Base-by-base conservation (phyloP, 1,140 invertebrate species). In the Potamilus streckersoni region DNA sequence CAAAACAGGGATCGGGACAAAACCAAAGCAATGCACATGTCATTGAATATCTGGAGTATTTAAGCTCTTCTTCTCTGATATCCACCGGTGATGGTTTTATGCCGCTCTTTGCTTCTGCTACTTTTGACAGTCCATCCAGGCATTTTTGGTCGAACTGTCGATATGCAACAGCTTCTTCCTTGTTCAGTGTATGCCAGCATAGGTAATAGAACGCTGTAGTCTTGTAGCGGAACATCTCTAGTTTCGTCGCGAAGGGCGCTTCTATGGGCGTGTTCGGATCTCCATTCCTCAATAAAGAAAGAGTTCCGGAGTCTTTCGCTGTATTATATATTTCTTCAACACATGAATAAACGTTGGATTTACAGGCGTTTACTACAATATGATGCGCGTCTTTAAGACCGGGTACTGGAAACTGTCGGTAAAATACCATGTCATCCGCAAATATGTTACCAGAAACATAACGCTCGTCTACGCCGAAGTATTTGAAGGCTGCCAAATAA, bases 1-100 rank as follows among this genome's bases (percentile, higher is more conserved):
- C 80, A 60, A 78, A 82, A 56, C 80, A 82, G 38, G 80, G 80
- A 55, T 82, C 78, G 59, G 78, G 73, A 68, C 79, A 80, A 57
- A 78, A 77, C 71, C 71, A 71, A 15, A 78, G 49, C n/a, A 57
- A 31, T 16, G 74, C 61, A 69, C 75, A 80, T 15, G 55, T 66
- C 49, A 77, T 49, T 69, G 31, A 4, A 71, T 66, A 65, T 76
- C 69, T n/a, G 38, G 13, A 49, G 67, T 76, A 1, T 19, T 38
- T 57, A 20, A 23, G 23, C 27, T 23, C 14, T 56, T 19, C 16
- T 38, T 17, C 27, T 66, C 60, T 13, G 65, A 13, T n/a, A 72
- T 20, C 15, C 61, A 56, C 19, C 49, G 14, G 12, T 66, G 49
- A 16, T 55, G 55, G 19, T 62, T 19, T 19, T n/a, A 14, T 4